phyloP scores from a whole-genome alignment of 2,797 vertebrate genomes.

The Pseudopleuronectes americanus region DNA sequence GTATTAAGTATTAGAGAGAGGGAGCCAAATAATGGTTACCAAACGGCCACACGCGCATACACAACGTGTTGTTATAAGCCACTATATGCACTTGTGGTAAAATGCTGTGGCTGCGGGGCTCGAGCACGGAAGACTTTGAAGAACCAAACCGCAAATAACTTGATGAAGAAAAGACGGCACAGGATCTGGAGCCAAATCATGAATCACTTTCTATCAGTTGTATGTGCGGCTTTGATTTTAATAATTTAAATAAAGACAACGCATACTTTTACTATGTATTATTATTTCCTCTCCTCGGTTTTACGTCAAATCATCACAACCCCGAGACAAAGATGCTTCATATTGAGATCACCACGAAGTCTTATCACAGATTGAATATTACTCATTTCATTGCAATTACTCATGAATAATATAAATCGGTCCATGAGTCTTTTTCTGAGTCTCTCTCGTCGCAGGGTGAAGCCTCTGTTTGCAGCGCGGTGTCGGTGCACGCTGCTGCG shows the following conservation, averaged over 20 bases:
- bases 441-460: background rate
- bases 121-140: background rate
- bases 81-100: background rate
- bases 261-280: background rate
- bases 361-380: background rate
- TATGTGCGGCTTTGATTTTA: background rate
- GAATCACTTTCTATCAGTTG: too few relatives aligned
- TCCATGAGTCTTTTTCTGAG: background rate
- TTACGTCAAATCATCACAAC: background rate
- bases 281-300: background rate
- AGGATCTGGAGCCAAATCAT: background rate
- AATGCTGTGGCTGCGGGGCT: background rate
- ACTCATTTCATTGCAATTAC: background rate
- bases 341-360: background rate
- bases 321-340: background rate
- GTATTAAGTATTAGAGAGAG: constrained; percentile 75
- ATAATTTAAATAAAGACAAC: background rate
- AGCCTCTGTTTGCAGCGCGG: too few relatives aligned
- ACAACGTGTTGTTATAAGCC: background rate
- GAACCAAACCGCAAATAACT: background rate
- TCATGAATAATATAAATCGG: too few relatives aligned
- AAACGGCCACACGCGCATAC: constrained; percentile 29
- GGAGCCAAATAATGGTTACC: constrained; percentile 66
- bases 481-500: background rate
- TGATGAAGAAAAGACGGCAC: too few relatives aligned